Base-by-base conservation (phyloP, 2,113 vertebrate species). In the Channa maculata region DNA sequence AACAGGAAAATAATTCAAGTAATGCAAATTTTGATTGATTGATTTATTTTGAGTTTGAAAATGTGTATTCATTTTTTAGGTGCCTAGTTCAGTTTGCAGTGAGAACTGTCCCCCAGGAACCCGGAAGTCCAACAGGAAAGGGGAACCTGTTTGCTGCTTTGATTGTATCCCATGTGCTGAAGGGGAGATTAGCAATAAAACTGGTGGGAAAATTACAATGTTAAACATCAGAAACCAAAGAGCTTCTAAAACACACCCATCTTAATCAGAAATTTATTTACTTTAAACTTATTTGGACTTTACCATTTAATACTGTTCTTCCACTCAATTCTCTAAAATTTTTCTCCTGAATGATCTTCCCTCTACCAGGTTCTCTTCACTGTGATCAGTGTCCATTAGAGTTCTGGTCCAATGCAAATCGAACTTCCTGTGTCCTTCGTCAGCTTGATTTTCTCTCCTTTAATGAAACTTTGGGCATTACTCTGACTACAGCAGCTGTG, bases 141-240 rank as follows among this genome's bases (percentile, higher is more conserved):
- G 93, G 6, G 88, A 94, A 62, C 92, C 93, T 13, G 60, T 92
- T 45, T 95, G 94, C 88, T 95, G 95, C 78, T 95, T 95, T 80
- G 94, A 95, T 87, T 95, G 95, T 67, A 88, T 95, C 61, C 74
- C 77, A 2, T 95, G 94, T 86, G 84, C 92, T 66, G 93, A 94
- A 3, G 94, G 94, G 1, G 91, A 95, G 77, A 85, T 95, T 2
- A 95, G 90, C 75, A 94, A 94, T 52, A 54, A 6, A 64, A 92
- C 91, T 60, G 92, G 94, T 94, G 52, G 86, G 53, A 2, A 49
- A 36, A 68, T 48, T 9, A 53, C 8, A 51, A 51, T 53, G 9
- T 34, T 5, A 8, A 53, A 53, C 51, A 11, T 51, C n/a, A 52
- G 13, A 13, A 14, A 24, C 24, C 1, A 24, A 24, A 24, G 24